Evolutionary conservation across 2,113 vertebrate genomes (phyloP).

Genomic region (Nestor notabilis): DNA sequence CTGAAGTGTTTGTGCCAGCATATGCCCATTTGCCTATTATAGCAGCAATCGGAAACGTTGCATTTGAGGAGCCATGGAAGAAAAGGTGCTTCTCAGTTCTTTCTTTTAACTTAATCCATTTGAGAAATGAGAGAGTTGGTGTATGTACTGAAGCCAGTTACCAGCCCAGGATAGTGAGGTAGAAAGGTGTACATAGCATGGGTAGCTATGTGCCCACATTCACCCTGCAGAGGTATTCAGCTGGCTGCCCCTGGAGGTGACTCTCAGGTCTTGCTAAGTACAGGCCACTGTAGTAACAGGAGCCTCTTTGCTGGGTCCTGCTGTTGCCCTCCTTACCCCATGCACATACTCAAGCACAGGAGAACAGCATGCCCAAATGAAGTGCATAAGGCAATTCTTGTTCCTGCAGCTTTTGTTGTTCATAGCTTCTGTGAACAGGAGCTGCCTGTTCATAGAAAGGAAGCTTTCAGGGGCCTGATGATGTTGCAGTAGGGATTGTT

Average conservation of each 20-base stretch:
- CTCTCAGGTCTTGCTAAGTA: background rate
- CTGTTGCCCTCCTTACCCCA: background rate
- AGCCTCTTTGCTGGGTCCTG: background rate
- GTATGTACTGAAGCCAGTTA: background rate
- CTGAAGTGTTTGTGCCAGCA: background rate
- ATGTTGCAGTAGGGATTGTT: background rate
- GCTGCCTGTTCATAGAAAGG: no score
- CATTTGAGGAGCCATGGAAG: background rate
- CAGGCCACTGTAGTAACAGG: background rate
- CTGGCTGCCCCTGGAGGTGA: background rate
- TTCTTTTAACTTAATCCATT: background rate
- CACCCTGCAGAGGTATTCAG: background rate
- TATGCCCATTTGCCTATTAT: background rate
- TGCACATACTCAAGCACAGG: rapidly evolving
- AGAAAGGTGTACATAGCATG: background rate
- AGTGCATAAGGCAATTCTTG: background rate
- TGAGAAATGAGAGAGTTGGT: background rate
- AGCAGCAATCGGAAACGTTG: background rate
- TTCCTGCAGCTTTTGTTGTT: background rate
- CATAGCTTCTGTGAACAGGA: background rate
- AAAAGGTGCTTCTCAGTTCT: background rate
- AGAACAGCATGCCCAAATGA: background rate
- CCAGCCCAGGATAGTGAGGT: background rate
- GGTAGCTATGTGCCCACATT: background rate
- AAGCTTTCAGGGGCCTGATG: background rate